Conservation (phyloP, 1,140 invertebrate genomes). For the Ladona fulva region DNA sequence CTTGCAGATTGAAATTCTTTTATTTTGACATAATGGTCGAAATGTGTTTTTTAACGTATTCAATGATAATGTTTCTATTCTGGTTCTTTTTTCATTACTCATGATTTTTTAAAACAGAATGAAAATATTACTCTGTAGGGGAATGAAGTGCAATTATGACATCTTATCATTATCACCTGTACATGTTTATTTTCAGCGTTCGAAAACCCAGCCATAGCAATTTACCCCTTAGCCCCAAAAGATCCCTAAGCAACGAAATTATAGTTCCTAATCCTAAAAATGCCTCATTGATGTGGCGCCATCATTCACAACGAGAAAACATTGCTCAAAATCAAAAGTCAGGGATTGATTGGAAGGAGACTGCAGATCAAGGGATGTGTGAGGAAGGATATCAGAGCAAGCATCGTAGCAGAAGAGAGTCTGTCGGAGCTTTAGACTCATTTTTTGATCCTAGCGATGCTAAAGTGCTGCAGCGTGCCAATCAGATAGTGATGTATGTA, state of each 20-base stretch:
- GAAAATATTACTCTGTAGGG: too few species aligned
- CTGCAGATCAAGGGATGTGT: not conserved
- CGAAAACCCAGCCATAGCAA: not conserved
- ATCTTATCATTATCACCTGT: not conserved
- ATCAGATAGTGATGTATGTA: slow-evolving; percentile 78
- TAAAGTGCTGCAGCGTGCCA: slow-evolving; percentile 68
- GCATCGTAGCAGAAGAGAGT: slow-evolving; percentile 8
- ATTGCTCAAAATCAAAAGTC: not conserved
- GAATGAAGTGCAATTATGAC: too few species aligned
- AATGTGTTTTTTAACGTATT: too few species aligned
- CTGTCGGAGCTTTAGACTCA: slow-evolving; percentile 11
- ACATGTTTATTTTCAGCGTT: slow-evolving; percentile 1
- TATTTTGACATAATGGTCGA: too few species aligned
- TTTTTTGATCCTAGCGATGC: slow-evolving; percentile 49
- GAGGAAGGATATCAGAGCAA: not conserved
- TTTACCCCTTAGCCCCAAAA: not conserved
- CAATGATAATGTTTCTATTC: too few species aligned
- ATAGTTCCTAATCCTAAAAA: slow-evolving; percentile 11
- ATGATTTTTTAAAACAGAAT: too few species aligned
- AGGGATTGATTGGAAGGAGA: slow-evolving; percentile 13
- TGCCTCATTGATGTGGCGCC: not conserved
- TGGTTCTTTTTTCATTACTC: too few species aligned
- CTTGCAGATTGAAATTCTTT: too few species aligned
- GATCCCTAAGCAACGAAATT: not conserved
- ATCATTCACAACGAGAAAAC: slow-evolving; percentile 12